phyloP scores from a whole-genome alignment of 2,888 invertebrate species.

The Ormyrus labotus region DNA sequence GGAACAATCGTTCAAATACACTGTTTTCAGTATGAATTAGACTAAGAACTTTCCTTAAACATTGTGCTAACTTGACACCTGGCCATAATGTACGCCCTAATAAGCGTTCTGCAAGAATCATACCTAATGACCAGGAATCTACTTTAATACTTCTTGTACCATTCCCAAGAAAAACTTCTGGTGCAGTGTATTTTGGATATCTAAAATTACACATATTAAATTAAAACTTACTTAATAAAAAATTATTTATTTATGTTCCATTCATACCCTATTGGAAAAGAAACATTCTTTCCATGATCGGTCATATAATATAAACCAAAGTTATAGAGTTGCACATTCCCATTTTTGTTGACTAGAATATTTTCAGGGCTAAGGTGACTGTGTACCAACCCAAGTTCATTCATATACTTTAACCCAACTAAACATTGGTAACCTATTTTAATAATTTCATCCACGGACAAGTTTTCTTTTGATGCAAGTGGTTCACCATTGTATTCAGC shows the following conservation, averaged over 20 bases:
- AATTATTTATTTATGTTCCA: constrained; percentile 9
- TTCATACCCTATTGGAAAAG: constrained; percentile 89
- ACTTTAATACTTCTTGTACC: constrained; percentile 83
- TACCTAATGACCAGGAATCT: constrained; percentile 97
- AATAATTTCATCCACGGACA: constrained; percentile 78
- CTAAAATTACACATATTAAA: constrained; percentile 79
- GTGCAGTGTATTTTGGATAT: constrained; percentile 87
- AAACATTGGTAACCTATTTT: constrained; percentile 86
- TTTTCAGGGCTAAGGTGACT: constrained; percentile 90
- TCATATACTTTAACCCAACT: constrained; percentile 84
- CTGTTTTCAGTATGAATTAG: constrained; percentile 80
- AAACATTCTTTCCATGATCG: constrained; percentile 88
- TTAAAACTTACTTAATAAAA: constrained; percentile 8
- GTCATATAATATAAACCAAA: constrained; percentile 97
- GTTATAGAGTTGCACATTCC: constrained; percentile 90
- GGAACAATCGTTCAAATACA: constrained; percentile 84
- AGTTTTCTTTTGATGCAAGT: constrained; percentile 77
- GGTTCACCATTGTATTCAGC: constrained; percentile 86
- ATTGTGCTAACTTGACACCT: constrained; percentile 85
- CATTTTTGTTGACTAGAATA: constrained; percentile 85
- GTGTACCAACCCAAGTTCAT: constrained; percentile 85
- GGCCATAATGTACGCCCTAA: constrained; percentile 85
- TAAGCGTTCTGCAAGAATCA: constrained; percentile 89
- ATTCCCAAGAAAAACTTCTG: constrained; percentile 86
- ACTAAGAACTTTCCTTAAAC: constrained; percentile 85